Conservation (phyloP, 1,140 invertebrate genomes). For the Drosophila murphyi region DNA sequence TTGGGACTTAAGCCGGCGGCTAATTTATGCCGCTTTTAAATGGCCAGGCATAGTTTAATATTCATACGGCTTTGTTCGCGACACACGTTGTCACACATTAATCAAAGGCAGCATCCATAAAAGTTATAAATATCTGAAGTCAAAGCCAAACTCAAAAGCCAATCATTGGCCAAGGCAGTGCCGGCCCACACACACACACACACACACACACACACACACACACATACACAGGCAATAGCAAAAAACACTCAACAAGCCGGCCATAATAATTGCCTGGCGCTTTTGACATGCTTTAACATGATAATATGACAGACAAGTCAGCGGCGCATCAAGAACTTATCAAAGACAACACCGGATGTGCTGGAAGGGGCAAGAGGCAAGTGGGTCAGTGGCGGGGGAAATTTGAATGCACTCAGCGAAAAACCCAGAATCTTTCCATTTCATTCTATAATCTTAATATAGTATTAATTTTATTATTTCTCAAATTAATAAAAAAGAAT, state of each 20-base stretch:
- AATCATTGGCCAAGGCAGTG: slow-evolving; percentile 21
- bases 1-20: slow-evolving; percentile 38
- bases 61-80: slow-evolving; percentile 53
- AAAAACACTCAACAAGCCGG: slow-evolving; percentile 40
- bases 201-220: slow-evolving; percentile 6
- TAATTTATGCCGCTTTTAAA: slow-evolving; percentile 77
- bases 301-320: slow-evolving; percentile 80
- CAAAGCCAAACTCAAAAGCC: slow-evolving; percentile 14
- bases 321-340: slow-evolving; percentile 70
- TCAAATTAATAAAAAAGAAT: too few relatives aligned
- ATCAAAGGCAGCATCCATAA: slow-evolving; percentile 66
- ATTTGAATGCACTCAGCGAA: neutral
- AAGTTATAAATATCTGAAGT: slow-evolving; percentile 61
- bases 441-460: too few relatives aligned
- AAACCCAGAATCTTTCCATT: neutral
- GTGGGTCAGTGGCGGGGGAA: neutral
- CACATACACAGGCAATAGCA: slow-evolving; percentile 11
- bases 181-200: slow-evolving; percentile 48
- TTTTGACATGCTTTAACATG: slow-evolving; percentile 74
- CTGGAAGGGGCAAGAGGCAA: neutral
- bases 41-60: slow-evolving; percentile 64
- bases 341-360: slow-evolving; percentile 50
- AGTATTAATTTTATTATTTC: too few relatives aligned
- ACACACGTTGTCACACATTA: slow-evolving; percentile 61
- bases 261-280: slow-evolving; percentile 69